phyloP scores from a whole-genome alignment of 2,797 vertebrate genomes.

The Pantherophis alleghaniensis region DNA sequence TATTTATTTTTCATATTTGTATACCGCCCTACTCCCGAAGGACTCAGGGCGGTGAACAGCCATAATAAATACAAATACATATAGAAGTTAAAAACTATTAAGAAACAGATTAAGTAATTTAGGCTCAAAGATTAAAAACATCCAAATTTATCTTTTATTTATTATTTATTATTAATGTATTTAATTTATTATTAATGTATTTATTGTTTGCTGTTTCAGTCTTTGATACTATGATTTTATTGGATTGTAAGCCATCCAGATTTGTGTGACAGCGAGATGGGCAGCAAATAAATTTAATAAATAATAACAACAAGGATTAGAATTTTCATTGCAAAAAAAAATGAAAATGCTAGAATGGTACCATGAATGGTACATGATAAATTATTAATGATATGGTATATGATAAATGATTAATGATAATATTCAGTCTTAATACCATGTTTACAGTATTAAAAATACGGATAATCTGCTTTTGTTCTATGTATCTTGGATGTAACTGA shows the following conservation, averaged over 20 bases:
- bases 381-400: background rate
- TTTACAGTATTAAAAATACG: background rate
- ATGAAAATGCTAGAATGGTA: background rate
- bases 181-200: background rate
- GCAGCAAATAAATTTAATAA: background rate
- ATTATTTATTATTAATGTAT: too few species aligned
- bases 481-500: background rate
- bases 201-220: background rate
- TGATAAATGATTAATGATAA: background rate
- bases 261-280: background rate
- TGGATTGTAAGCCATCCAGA: background rate
- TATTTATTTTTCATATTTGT: too few species aligned
- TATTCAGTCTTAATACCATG: background rate
- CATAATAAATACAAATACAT: too few species aligned
- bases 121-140: too few species aligned
- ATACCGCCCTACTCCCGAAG: too few species aligned
- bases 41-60: too few species aligned
- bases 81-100: too few species aligned
- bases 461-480: background rate
- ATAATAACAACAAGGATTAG: background rate
- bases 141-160: too few species aligned
- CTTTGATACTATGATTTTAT: background rate
- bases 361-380: background rate
- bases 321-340: background rate
- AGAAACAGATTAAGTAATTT: too few species aligned